Conservation (phyloP, 2,888 invertebrate species). For the Cephus pulcher region DNA sequence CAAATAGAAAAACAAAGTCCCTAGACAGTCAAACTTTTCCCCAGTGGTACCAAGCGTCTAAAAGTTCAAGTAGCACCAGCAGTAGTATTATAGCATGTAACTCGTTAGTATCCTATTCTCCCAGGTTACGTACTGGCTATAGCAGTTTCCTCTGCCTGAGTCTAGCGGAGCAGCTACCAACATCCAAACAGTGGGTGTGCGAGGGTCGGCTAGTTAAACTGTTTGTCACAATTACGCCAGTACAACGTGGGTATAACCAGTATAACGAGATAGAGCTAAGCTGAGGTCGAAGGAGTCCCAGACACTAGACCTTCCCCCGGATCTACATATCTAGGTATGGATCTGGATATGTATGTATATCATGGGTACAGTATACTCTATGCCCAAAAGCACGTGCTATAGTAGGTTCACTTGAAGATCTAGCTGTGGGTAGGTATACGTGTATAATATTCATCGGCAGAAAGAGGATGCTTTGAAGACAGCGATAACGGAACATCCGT, state of each 20-base stretch:
- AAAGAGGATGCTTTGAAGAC: background rate
- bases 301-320: background rate
- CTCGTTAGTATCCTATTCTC: background rate
- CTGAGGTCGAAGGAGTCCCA: background rate
- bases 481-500: background rate
- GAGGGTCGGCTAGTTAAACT: slow-evolving; percentile 2
- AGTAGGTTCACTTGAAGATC: background rate
- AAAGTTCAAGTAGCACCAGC: background rate
- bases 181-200: background rate
- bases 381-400: background rate
- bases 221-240: slow-evolving; percentile 8
- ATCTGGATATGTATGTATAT: background rate
- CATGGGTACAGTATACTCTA: background rate
- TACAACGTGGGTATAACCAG: slow-evolving; percentile 2
- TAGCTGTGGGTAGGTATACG: background rate
- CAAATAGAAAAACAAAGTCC: background rate
- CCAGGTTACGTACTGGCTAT: background rate
- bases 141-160: background rate
- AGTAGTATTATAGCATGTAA: background rate
- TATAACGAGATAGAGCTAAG: slow-evolving; percentile 3
- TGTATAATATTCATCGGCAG: background rate
- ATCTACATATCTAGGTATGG: background rate
- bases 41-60: background rate
- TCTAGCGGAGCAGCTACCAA: background rate
- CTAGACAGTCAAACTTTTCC: background rate